Conservation (phyloP, 2,113 vertebrate genomes). For the Phalacrocorax carbo region DNA sequence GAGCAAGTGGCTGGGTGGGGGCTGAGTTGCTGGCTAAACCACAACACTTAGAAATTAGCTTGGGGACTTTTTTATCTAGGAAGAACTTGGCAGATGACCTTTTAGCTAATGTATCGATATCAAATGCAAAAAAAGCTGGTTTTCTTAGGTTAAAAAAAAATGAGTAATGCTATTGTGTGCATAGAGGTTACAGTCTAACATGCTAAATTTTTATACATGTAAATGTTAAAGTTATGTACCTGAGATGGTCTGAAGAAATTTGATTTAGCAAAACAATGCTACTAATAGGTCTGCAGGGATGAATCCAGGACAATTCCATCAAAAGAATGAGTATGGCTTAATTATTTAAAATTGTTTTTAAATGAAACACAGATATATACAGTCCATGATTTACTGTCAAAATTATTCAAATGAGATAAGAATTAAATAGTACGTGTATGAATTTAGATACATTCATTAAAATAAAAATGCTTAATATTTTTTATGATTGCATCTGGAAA, state of each 20-base stretch:
- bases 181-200: background rate
- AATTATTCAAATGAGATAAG: no score
- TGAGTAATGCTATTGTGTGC: background rate
- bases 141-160: background rate
- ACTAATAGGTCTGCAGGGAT: background rate
- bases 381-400: no score
- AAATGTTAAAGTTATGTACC: background rate
- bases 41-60: background rate
- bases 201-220: background rate
- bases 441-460: no score
- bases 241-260: background rate
- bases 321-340: no score
- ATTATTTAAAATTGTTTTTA: no score
- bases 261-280: background rate
- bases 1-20: no score
- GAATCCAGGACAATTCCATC: background rate
- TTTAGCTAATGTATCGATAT: background rate
- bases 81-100: background rate
- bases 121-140: background rate
- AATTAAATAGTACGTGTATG: no score
- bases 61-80: background rate
- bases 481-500: no score
- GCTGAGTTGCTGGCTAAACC: no score
- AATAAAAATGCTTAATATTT: no score
- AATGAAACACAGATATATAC: no score